Conservation (phyloP, 2,888 invertebrate genomes). For the Periphyllus acericola region DNA sequence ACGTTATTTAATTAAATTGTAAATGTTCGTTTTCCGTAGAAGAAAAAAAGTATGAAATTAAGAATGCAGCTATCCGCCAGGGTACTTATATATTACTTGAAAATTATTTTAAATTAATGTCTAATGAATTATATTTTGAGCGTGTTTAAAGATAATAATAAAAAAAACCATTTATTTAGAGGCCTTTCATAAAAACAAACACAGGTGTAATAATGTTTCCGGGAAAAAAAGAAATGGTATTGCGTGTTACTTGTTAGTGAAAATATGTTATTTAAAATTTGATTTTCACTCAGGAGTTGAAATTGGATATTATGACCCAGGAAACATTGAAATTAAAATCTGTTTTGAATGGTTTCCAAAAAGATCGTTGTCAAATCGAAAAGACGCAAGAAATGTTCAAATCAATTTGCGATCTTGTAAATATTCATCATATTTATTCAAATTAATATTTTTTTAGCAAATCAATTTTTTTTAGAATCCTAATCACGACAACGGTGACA, state of each 20-base stretch:
- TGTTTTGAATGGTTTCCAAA: neutral
- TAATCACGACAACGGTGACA: neutral
- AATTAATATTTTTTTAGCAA: no score
- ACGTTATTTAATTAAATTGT: neutral
- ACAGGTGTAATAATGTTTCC: neutral
- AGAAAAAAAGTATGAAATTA: neutral
- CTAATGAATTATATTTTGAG: neutral
- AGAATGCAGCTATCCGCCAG: neutral
- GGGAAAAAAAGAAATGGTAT: conserved; percentile 4
- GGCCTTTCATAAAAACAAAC: neutral
- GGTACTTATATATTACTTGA: neutral
- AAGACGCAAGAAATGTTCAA: neutral
- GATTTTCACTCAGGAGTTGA: neutral
- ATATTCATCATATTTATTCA: no score
- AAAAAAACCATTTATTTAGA: neutral
- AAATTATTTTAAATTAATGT: neutral
- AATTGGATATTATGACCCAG: neutral
- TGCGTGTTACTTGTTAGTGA: neutral
- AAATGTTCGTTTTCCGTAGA: neutral
- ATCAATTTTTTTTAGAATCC: neutral
- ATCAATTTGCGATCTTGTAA: neutral
- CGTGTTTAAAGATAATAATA: neutral
- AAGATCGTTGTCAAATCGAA: neutral
- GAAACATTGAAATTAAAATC: neutral
- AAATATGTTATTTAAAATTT: neutral